Base-by-base conservation (phyloP, 1,140 invertebrate genomes). In the Patella vulgata region DNA sequence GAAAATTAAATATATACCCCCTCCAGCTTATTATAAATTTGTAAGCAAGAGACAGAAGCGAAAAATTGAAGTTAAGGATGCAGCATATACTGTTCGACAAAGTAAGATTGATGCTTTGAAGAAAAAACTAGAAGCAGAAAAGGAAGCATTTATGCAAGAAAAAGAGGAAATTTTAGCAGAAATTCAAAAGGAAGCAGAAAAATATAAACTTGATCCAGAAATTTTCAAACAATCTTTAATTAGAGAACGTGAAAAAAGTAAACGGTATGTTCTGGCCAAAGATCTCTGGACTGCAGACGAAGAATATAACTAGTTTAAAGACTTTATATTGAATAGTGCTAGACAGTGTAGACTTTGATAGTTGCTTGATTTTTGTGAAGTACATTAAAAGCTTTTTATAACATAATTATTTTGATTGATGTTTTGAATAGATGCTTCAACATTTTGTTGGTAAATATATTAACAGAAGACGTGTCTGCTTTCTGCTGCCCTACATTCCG, bases 1-100 rank as follows among this genome's bases (percentile, higher is more conserved):
- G 1, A 89, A 93, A 70, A 84, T 96, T 63, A 85, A 89, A 40
- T 95, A 92, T 73, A 90, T 90, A 74, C 88, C 88, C 19, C 61
- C 61, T 27, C 61, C 65, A 33, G 44, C 63, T 17, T 46, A 80
- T 39, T 87, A 85, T 66, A 82, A 87, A 70, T 86, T 6, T 28
- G 33, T 31, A 31, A 44, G n/a, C 3, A 56, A 40, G 54, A 50
- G 52, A 39, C 42, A 88, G 87, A 6, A 86, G 89, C 48, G 90
- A 89, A 0, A 73, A 91, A 17, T 85, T 42, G 39, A 61, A 59
- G 61, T 91, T 89, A 0, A 81, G 88, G 65, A 87, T 87, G 68
- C 87, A 90, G 74, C 92, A 90, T 75, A 90, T 8, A 84, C 89
- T n/a, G 80, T 93, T 0, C 85, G 87, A 52, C 74, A 89, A 23